Evolutionary conservation across 2,797 vertebrate species (phyloP), one percentile per base, ranked within the genome.

Genomic region (Sebastes goodei): DNA sequence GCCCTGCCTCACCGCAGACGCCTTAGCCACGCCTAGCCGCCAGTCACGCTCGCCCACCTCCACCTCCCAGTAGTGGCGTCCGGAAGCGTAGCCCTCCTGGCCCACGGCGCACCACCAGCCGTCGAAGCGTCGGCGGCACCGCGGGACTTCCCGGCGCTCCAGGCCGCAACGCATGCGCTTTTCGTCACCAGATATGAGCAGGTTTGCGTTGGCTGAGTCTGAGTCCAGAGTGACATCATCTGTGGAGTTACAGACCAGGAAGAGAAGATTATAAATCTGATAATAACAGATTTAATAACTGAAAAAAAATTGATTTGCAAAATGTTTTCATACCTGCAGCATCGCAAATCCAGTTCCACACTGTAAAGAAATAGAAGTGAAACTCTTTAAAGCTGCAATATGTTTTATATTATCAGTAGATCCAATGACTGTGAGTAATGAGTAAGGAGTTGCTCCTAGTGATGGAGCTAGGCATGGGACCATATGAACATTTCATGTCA

Each of bases 61-160:
- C 86, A 96, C 95, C 86, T 96, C 96, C 96, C 96, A 96, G 93
- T 96, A 96, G 89, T 93, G 95, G 15, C 95, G 94, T 1, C 95
- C 96, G 0, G 91, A 89, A 27, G 74, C 2, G 88, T 86, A 95
- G 42, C 94, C 93, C 30, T 92, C 84, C 11, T 63, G 71, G 10
- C 78, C 94, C 29, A 80, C 68, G 0, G 92, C 94, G 10, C 96
- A 96, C 92, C 93, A 93, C 94, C 96, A 96, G 78, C 95, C 92
- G 5, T 92, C 85, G 8, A 96, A 96, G 65, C 95, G 93, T 0
- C 20, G 86, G n/a, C 35, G 81, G 33, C 87, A 70, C n/a, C 75
- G 73, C 0, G 89, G 81, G n/a, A 86, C 83, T 0, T 86, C 77
- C 0, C 81, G 87, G 6, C 85, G 88, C 86, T 96, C 93, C 69